Percentiles rank a stretch among this genome's conserved stretches.
phyloP scores from a whole-genome alignment of 2,797 vertebrate species.

The Myotis findleyi region DNA sequence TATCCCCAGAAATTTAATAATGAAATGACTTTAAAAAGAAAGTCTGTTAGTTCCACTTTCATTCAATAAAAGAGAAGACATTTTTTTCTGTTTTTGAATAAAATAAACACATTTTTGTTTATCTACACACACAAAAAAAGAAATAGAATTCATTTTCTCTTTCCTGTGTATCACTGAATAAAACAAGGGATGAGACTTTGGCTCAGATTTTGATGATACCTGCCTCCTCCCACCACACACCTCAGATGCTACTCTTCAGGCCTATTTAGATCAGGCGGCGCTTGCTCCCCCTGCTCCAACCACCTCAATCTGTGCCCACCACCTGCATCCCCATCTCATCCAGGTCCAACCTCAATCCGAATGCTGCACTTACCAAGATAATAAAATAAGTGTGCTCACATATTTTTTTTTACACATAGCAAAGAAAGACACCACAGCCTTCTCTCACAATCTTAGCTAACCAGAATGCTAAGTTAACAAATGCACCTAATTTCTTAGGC shows the following conservation, averaged over 20 bases:
- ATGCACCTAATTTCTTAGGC: conserved; percentile 64
- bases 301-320: no score
- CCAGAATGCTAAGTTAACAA: conserved; percentile 68
- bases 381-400: background rate
- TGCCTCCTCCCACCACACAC: background rate
- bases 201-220: background rate
- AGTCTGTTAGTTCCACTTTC: no score
- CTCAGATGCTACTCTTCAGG: background rate
- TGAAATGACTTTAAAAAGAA: no score
- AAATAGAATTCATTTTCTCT: background rate
- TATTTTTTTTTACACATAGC: background rate
- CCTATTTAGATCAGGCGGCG: accelerated
- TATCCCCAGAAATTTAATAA: no score
- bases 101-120: no score
- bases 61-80: no score
- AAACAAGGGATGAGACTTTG: background rate
- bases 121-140: background rate
- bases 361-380: background rate
- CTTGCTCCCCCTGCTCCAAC: accelerated
- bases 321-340: background rate
- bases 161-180: background rate
- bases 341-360: background rate
- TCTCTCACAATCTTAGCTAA: conserved; percentile 29
- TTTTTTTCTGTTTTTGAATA: no score
- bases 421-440: background rate